phyloP scores from a whole-genome alignment of 2,113 vertebrate species.

The Phylloscopus whistleri region DNA sequence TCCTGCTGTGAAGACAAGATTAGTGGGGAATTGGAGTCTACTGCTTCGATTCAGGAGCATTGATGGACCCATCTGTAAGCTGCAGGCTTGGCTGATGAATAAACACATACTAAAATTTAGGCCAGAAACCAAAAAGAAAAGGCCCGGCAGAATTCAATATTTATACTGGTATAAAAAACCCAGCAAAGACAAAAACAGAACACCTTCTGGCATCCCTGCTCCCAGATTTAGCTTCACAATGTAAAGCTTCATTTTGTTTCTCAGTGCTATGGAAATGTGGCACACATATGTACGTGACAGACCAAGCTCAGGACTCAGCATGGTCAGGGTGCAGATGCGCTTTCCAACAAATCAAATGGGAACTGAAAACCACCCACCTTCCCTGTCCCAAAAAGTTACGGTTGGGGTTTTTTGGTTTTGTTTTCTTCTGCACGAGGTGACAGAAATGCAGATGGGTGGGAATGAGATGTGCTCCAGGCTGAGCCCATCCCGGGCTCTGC shows the following conservation, averaged over 20 bases:
- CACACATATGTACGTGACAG: fast-evolving
- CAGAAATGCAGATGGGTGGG: neutral
- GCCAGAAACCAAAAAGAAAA: neutral
- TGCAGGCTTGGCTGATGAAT: slow-evolving; percentile 22
- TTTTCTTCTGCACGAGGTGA: neutral
- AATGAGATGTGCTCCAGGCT: neutral
- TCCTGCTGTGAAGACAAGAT: slow-evolving; percentile 24
- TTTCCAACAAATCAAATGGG: neutral
- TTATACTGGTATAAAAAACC: neutral
- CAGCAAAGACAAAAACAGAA: fast-evolving
- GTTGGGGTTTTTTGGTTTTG: neutral
- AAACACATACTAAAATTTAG: slow-evolving; percentile 13
- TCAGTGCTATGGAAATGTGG: neutral
- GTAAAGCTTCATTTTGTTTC: neutral
- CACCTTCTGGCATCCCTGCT: neutral
- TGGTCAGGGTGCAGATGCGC: fast-evolving
- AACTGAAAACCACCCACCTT: neutral
- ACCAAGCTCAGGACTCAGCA: neutral
- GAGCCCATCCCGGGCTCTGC: neutral
- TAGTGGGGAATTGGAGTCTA: slow-evolving; percentile 24
- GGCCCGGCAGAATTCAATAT: neutral
- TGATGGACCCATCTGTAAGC: slow-evolving; percentile 15
- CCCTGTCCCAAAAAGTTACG: neutral
- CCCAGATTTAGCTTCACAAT: neutral
- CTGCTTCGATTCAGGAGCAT: neutral